A percentile compares a stretch with the other conserved stretches of the same genome.
Evolutionary conservation across 30 jellyfish, hydroid and myxozoan species (phyloP).

Genomic region (Morbakka virulenta): DNA sequence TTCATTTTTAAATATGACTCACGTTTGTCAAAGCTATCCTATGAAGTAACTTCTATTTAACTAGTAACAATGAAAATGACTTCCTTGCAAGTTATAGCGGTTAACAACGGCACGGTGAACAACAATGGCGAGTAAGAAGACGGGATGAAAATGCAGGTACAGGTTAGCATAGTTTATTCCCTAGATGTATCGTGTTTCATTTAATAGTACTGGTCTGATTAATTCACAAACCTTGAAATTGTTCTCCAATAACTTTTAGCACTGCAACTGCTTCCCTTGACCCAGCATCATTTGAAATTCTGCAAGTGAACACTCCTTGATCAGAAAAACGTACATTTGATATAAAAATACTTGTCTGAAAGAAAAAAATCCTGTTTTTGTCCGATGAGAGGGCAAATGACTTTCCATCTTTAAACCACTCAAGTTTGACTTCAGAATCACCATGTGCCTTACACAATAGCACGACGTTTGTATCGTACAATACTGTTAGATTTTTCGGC

Average conservation of each 20-base stretch:
- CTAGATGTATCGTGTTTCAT: no score
- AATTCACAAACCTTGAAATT: slow-evolving; percentile 6
- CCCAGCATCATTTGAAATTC: slow-evolving; percentile 41
- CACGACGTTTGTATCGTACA: background rate
- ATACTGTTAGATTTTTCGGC: slow-evolving; percentile 22
- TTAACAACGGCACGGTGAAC: no score
- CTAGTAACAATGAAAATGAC: no score
- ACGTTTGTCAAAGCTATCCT: no score
- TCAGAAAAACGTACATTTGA: slow-evolving; percentile 27
- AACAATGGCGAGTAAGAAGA: no score
- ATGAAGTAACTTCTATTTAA: no score
- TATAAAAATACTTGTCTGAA: background rate
- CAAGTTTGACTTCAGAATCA: background rate
- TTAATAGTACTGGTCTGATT: background rate
- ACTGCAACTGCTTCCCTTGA: slow-evolving; percentile 10
- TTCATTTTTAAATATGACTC: no score
- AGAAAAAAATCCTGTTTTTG: background rate
- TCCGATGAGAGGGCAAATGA: background rate
- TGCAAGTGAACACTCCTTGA: slow-evolving; percentile 37
- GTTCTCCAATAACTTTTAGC: slow-evolving; percentile 15
- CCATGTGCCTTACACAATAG: slow-evolving; percentile 30
- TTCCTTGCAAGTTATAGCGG: no score
- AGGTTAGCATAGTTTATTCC: no score
- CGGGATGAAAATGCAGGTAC: no score
- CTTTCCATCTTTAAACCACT: slow-evolving; percentile 28